Base-by-base conservation (phyloP, 2,888 invertebrate genomes). In the Acanthopleura granulata region DNA sequence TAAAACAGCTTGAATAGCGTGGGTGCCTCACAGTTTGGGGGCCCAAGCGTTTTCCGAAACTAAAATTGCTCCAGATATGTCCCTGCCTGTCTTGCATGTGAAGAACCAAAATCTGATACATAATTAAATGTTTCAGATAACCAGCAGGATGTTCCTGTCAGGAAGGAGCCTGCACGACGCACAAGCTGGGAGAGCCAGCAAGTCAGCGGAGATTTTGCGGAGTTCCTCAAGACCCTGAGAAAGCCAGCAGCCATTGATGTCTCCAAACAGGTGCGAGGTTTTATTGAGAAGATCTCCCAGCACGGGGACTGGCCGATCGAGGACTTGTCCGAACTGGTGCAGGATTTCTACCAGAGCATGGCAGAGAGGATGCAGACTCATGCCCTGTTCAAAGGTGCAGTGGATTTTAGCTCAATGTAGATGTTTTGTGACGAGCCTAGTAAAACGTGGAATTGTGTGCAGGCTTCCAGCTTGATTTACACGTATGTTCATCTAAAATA, bases 331-430 rank as follows among this genome's bases (percentile, higher is more conserved):
- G 97, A 97, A 87, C 92, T 95, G 70, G 95, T 97, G 49, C 98
- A 98, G 91, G 95, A 95, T 86, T 96, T 96, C 88, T 99, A 98
- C 90, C 95, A 94, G 91, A 93, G 93, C 73, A 89, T 96, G 90
- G 93, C 93, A 80, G 94, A 94, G 79, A 93, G 94, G 83, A 93
- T 96, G 91, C 94, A 95, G 82, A 79, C 84, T 0, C 85, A 88
- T 72, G 66, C 86, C 3, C 78, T 87, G 30, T 91, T 90, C 80
- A 90, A 88, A 87, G 89, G 91, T 91, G 62, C 92, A 74, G n/a
- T n/a, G n/a, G n/a, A n/a, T n/a, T n/a, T n/a, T n/a, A n/a, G n/a
- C n/a, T n/a, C n/a, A 9, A 3, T 40, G 40, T 40, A 40, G 4
- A 40, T 40, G 40, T 3, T 40, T 40, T 40, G 9, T 6, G 40